Evolutionary conservation across 2,888 invertebrate species (phyloP).

Genomic region (Dryocosmus kuriphilus): DNA sequence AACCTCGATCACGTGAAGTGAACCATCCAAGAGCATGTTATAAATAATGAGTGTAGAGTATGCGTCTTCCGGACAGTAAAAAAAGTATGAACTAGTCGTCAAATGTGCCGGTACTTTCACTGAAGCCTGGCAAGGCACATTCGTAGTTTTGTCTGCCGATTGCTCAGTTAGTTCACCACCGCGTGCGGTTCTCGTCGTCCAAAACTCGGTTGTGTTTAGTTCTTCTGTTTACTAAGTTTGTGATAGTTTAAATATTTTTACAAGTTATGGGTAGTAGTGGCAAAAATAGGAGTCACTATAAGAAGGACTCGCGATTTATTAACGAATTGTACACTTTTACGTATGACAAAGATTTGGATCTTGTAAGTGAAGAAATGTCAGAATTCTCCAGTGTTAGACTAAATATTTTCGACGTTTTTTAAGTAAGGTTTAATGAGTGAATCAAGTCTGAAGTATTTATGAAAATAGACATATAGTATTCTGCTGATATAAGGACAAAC

Average conservation of each 20-base stretch:
- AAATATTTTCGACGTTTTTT: too few relatives aligned
- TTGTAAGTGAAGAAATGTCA: conserved; percentile 64
- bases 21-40: neutral
- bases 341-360: conserved; percentile 84
- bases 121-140: neutral
- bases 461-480: neutral
- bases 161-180: conserved; percentile 6
- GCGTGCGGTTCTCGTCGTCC: neutral
- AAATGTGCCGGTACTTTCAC: conserved; percentile 11
- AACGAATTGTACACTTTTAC: conserved; percentile 91
- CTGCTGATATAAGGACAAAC: too few relatives aligned
- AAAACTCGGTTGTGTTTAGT: neutral
- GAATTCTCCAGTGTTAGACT: neutral
- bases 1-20: neutral
- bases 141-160: neutral
- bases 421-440: too few relatives aligned
- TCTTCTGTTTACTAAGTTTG: neutral
- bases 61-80: neutral
- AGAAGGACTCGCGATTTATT: conserved; percentile 91
- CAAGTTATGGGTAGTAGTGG: conserved; percentile 63
- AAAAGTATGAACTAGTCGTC: neutral
- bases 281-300: conserved; percentile 82
- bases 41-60: neutral
- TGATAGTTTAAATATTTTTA: neutral
- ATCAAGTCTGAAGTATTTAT: neutral